These are phyloP conservation scores for Acropora yongei DNA, from an alignment of 64 coral and sea anemone species.

Conservation along the genomic window DNA sequence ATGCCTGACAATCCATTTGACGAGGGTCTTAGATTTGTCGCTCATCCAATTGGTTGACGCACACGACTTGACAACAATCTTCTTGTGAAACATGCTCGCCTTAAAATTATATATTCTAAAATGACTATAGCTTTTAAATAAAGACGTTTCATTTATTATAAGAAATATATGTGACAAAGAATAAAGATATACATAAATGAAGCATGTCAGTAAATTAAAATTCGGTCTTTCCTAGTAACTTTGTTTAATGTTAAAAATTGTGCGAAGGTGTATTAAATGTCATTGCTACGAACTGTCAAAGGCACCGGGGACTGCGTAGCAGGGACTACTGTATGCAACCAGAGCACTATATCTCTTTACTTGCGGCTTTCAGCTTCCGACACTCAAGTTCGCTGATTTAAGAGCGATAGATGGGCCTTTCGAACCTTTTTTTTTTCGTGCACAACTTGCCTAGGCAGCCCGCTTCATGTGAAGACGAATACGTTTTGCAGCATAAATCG, in stretches of 20 bases:
- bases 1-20: too few species aligned
- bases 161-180: too few species aligned
- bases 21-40: neutral
- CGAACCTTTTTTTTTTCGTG: neutral
- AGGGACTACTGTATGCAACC: neutral
- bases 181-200: too few species aligned
- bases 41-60: too few species aligned
- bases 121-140: too few species aligned
- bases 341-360: neutral
- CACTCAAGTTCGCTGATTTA: neutral
- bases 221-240: neutral
- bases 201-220: neutral
- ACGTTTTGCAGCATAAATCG: neutral
- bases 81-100: too few species aligned
- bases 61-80: too few species aligned
- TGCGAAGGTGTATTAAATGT: neutral
- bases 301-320: neutral
- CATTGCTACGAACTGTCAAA: neutral
- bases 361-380: neutral
- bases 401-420: neutral
- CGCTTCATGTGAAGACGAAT: neutral
- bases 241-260: neutral
- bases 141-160: too few species aligned
- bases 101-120: too few species aligned
- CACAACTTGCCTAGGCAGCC: neutral